Percentiles rank a stretch among this genome's conserved stretches.
phyloP scores from a whole-genome alignment of 2,888 invertebrate genomes.

The Diaphora mendica region DNA sequence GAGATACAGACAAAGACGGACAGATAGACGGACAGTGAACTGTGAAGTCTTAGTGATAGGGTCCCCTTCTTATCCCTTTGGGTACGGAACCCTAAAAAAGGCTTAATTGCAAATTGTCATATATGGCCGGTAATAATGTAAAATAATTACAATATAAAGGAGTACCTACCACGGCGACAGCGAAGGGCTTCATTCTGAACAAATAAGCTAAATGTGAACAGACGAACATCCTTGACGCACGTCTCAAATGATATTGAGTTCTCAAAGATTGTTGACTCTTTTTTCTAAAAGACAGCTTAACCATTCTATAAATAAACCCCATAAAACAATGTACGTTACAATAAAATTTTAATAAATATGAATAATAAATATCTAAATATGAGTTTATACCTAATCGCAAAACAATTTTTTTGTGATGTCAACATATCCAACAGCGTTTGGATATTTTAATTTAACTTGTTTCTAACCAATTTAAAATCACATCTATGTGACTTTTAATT shows the following conservation, averaged over 20 bases:
- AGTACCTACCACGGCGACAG: too few species aligned
- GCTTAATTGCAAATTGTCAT: too few species aligned
- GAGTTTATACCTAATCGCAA: background rate
- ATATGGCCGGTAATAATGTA: too few species aligned
- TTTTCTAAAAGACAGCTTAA: background rate
- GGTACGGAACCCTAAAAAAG: too few species aligned
- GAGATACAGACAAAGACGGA: too few species aligned
- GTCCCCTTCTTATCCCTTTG: too few species aligned
- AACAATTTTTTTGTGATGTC: background rate
- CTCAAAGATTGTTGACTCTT: background rate
- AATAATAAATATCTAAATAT: background rate
- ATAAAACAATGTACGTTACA: background rate
- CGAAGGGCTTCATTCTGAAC: background rate
- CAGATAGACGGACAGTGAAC: too few species aligned
- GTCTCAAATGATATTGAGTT: background rate
- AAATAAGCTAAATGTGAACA: background rate
- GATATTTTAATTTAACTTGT: background rate
- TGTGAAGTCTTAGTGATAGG: too few species aligned
- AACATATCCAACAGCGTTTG: background rate
- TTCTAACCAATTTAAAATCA: background rate
- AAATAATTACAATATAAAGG: too few species aligned
- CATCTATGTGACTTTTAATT: too few species aligned
- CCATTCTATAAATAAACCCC: background rate
- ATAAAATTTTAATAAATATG: too few species aligned
- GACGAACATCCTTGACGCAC: background rate